Percentiles rank a stretch among this genome's conserved stretches.
phyloP scores from a whole-genome alignment of 2,797 vertebrate species.

The Anabas testudineus region DNA sequence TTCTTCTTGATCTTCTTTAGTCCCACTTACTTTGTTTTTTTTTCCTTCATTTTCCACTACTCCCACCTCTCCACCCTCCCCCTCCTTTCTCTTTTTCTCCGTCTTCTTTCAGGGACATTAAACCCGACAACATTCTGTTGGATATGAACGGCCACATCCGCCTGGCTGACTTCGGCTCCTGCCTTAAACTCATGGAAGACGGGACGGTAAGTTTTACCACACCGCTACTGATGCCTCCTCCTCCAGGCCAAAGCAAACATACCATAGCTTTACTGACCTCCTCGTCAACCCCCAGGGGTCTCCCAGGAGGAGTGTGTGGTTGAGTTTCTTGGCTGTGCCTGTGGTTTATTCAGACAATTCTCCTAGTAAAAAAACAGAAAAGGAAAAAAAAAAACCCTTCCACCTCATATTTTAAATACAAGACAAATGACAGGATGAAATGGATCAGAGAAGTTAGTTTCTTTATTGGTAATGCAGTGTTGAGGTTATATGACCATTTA shows the following conservation, averaged over 20 bases:
- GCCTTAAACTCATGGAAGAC: conserved; percentile 97
- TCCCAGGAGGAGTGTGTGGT: conserved; percentile 68
- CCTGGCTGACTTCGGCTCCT: conserved; percentile 98
- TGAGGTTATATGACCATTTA: conserved; percentile 18
- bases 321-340: conserved; percentile 53
- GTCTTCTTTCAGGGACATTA: conserved; percentile 91
- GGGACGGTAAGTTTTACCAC: conserved; percentile 90
- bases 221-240: conserved; percentile 59
- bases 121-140: conserved; percentile 98
- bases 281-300: conserved; percentile 64
- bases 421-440: conserved; percentile 39
- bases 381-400: background rate
- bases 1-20: conserved; percentile 29
- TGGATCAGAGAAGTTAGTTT: conserved; percentile 39
- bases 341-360: conserved; percentile 54
- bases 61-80: background rate
- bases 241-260: conserved; percentile 76
- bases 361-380: conserved; percentile 14
- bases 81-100: background rate
- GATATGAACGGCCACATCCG: conserved; percentile 99
- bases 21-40: conserved; percentile 1
- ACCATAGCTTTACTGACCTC: conserved; percentile 74
- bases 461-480: conserved; percentile 32
- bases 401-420: conserved; percentile 46
- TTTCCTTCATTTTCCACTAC: background rate